Conservation (phyloP, 2,888 invertebrate species). For the Lottia scabra region DNA sequence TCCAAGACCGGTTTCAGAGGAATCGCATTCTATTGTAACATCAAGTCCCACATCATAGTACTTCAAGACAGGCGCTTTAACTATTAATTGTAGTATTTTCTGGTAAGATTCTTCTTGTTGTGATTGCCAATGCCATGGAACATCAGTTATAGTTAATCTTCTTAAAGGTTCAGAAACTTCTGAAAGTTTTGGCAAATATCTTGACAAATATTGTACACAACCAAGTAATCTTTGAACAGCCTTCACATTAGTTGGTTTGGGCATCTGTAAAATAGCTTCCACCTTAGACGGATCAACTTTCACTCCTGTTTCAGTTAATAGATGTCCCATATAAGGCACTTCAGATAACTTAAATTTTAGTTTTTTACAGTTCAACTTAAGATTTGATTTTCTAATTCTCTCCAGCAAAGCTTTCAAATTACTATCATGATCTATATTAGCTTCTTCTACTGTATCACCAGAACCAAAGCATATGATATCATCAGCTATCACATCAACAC, state of each 20-base stretch:
- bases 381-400: conserved; percentile 23
- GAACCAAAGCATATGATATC: conserved; percentile 23
- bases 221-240: conserved; percentile 29
- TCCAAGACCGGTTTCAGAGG: conserved; percentile 25
- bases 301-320: conserved; percentile 28
- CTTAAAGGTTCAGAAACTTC: conserved; percentile 28
- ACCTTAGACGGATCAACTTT: conserved; percentile 32
- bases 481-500: conserved; percentile 26
- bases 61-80: conserved; percentile 18
- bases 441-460: conserved; percentile 13
- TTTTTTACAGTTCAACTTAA: conserved; percentile 36
- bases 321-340: conserved; percentile 33
- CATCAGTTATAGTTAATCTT: conserved; percentile 18
- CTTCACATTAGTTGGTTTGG: conserved; percentile 19
- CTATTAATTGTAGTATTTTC: conserved; percentile 18
- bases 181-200: conserved; percentile 25
- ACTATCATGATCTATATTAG: neutral
- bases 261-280: conserved; percentile 31
- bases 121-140: conserved; percentile 16
- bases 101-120: conserved; percentile 28
- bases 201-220: conserved; percentile 30
- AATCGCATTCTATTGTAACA: conserved; percentile 31
- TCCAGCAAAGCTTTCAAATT: conserved; percentile 15
- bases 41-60: conserved; percentile 27
- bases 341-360: conserved; percentile 21